Base-by-base conservation (phyloP, 2,113 vertebrate genomes). In the Triplophysa rosa region DNA sequence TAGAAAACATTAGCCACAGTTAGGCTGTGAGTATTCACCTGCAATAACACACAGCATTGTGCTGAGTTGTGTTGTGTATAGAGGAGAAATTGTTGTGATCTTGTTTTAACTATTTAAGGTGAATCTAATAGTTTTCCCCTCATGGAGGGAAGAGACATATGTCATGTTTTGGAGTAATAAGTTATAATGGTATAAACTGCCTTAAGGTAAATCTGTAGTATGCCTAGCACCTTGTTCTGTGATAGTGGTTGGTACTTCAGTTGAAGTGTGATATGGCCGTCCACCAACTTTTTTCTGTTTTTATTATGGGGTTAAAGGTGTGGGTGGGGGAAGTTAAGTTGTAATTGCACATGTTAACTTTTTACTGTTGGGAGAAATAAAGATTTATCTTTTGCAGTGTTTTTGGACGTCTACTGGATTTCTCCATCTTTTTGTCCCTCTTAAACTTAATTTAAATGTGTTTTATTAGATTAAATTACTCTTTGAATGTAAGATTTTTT, bases 381-480 rank as follows among this genome's bases (percentile, higher is more conserved):
- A 88, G 81, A 82, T 87, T 45, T 88, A 88, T 88, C 78, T 88
- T 88, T 87, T 88, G 76, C 87, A 84, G 77, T 84, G 87, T 87
- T 84, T 78, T 81, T 73, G 67, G 37, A 16, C 9, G 47, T 65
- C 49, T 61, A 33, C 10, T 6, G 6, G 33, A 75, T 29, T 21
- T 63, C 21, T 78, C 14, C 6, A 67, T 77, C 29, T 59, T 23
- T n/a, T 74, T 24, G 1, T 29, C 17, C 47, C 6, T 21, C 16
- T 16, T 21, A 58, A 58, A 7, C 7, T 19, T 21, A 56, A 56
- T 54, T 54, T 19, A n/a, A n/a, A 56, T 5, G 33, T 37, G 6
- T 37, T 2, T 58, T 58, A n/a, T 16, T 58, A n/a, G 5, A 8
- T 17, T 58, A 10, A 2, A 19, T 58, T 21, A 17, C 17, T 19